These are phyloP conservation scores for Dyspetes luteomarginatus DNA, from an alignment of 2,888 invertebrate species.

Conservation along the genomic window DNA sequence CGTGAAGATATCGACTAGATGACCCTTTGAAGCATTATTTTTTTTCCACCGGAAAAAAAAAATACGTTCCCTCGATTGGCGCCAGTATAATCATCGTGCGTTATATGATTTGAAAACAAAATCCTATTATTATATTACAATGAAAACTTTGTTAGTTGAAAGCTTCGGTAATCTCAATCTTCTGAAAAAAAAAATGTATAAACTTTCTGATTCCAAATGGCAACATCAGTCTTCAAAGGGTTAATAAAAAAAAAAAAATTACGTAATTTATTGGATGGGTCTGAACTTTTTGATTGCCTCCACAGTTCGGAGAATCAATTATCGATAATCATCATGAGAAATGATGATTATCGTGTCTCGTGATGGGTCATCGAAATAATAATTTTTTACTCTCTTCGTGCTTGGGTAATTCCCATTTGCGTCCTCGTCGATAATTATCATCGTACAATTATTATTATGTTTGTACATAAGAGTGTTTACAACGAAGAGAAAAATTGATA, in stretches of 20 bases:
- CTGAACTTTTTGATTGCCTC: constrained; percentile 6
- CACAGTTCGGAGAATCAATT: not conserved
- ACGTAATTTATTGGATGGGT: not conserved
- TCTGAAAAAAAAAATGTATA: not conserved
- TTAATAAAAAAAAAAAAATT: not conserved
- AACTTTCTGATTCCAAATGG: not conserved
- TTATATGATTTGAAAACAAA: constrained; percentile 8
- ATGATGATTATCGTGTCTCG: not conserved
- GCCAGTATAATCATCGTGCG: constrained; percentile 14
- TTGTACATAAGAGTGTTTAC: too few species aligned
- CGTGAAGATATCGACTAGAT: not conserved
- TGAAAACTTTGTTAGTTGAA: not conserved
- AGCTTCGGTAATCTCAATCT: not conserved
- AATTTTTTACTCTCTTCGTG: too few species aligned
- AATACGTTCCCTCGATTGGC: constrained; percentile 9
- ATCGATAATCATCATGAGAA: constrained; percentile 14
- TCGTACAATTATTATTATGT: too few species aligned
- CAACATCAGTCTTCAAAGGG: constrained; percentile 3
- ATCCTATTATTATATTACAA: not conserved
- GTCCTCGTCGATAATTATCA: too few species aligned
- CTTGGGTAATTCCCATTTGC: too few species aligned
- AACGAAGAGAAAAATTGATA: not conserved
- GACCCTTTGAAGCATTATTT: constrained; percentile 26
- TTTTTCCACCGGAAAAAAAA: constrained; percentile 17
- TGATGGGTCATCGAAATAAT: not conserved